phyloP scores from a whole-genome alignment of 1,140 invertebrate genomes.

The Acromyrmex echinatior region DNA sequence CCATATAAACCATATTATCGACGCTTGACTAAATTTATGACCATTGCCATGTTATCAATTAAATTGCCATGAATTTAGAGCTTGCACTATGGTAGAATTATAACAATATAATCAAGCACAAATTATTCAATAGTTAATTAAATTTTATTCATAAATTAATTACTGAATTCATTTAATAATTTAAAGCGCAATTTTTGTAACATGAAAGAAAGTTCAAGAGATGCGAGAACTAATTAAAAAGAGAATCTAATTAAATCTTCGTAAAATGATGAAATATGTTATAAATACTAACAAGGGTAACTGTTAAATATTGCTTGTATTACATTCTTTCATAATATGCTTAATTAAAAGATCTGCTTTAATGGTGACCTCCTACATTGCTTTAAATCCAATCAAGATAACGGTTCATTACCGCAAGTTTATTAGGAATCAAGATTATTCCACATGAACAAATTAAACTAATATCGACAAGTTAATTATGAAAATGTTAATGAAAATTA shows the following conservation, averaged over 20 bases:
- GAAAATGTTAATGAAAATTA: neutral
- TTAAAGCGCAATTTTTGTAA: neutral
- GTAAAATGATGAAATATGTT: neutral
- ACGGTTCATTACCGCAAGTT: neutral
- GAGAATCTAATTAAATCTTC: constrained; percentile 9
- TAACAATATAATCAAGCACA: neutral
- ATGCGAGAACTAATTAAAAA: neutral
- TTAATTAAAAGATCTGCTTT: constrained; percentile 32
- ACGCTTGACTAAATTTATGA: constrained; percentile 16
- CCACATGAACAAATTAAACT: neutral
- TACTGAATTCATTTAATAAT: neutral
- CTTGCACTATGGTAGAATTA: neutral
- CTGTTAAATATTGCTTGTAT: neutral
- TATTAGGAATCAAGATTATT: neutral
- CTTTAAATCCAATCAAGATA: constrained; percentile 44
- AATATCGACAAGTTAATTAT: neutral
- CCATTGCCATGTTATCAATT: neutral
- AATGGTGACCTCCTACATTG: neutral
- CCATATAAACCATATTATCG: constrained; percentile 3
- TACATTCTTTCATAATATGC: neutral
- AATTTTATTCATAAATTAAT: constrained; percentile 18
- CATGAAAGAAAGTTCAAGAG: neutral
- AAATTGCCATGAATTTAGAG: neutral
- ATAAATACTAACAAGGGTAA: neutral
- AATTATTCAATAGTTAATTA: constrained; percentile 29